Base-by-base conservation (phyloP, 2,888 invertebrate species). In the Synanthedon vespiformis region DNA sequence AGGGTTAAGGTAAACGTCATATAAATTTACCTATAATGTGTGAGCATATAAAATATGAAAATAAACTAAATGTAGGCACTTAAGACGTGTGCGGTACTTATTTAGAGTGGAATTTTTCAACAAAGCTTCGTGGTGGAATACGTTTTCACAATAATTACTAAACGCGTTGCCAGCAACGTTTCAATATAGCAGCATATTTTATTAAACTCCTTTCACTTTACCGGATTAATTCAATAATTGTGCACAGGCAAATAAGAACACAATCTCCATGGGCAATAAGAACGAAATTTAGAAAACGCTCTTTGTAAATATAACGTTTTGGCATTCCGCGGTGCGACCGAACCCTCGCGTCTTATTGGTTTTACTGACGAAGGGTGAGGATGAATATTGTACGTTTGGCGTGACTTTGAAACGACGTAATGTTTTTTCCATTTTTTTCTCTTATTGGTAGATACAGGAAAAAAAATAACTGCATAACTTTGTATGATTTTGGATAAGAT, bases 311-410 rank as follows among this genome's bases (percentile, higher is more conserved):
- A 81, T 74, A 80, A 74, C 82, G 77, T 84, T 81, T 68, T 72
- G 66, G 51, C 59, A 62, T 60, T 68, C 59, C 62, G 59, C 59
- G 59, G 65, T 65, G 69, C 62, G 62, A 66, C 64, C 57, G 71
- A 77, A 81, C 79, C 79, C 83, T 80, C 74, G 76, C 77, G 69
- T 80, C 81, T 85, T 82, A 87, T 87, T 87, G 86, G 86, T 80
- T 84, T 85, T 79, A 70, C 68, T 72, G 62, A 64, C 61, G 71
- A 71, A 79, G 86, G 84, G 84, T 80, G 82, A 83, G 75, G 62
- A 68, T 65, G 65, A 67, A 67, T 66, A 63, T 68, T 61, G 62
- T 60, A 57, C 55, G 68, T 54, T 63, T 67, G 80, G 59, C 57
- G 67, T 81, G 71, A 78, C 85, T 74, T 86, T 84, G 84, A 61